These are phyloP conservation scores for Dolichoris vasculosae DNA, from an alignment of 1,140 invertebrate species.

Conservation along the genomic window DNA sequence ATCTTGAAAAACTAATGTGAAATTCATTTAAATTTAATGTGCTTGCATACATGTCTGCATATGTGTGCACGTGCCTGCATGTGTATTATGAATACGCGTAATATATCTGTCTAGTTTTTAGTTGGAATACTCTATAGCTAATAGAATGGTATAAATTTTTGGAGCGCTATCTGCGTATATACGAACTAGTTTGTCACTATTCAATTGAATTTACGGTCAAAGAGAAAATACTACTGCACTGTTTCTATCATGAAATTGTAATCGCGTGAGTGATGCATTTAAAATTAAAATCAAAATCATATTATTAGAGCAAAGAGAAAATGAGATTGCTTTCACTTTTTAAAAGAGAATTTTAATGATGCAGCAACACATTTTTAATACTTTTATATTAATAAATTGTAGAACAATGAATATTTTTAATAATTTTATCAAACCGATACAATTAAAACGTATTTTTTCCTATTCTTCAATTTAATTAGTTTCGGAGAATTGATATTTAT, in stretches of 20 bases:
- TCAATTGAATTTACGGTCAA: background rate
- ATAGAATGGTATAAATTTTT: background rate
- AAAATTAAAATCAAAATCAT: background rate
- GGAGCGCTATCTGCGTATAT: background rate
- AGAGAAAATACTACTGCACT: background rate
- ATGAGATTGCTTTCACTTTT: background rate
- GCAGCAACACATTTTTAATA: background rate
- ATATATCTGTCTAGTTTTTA: background rate
- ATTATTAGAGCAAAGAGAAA: background rate
- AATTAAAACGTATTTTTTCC: too few species aligned
- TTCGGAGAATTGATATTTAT: too few species aligned
- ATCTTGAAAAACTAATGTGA: background rate
- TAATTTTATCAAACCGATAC: too few species aligned
- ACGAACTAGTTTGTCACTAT: conserved; percentile 16
- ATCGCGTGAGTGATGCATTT: background rate
- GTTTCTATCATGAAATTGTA: conserved; percentile 5
- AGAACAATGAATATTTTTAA: too few species aligned
- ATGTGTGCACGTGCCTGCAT: too few species aligned
- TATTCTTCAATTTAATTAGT: too few species aligned
- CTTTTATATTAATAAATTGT: background rate
- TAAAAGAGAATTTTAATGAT: background rate
- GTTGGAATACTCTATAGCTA: background rate
- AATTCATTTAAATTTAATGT: conserved; percentile 2
- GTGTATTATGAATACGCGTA: too few species aligned
- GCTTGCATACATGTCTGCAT: too few species aligned